phyloP scores from a whole-genome alignment of 2,888 invertebrate species.

The Cremastobaeus sp. region DNA sequence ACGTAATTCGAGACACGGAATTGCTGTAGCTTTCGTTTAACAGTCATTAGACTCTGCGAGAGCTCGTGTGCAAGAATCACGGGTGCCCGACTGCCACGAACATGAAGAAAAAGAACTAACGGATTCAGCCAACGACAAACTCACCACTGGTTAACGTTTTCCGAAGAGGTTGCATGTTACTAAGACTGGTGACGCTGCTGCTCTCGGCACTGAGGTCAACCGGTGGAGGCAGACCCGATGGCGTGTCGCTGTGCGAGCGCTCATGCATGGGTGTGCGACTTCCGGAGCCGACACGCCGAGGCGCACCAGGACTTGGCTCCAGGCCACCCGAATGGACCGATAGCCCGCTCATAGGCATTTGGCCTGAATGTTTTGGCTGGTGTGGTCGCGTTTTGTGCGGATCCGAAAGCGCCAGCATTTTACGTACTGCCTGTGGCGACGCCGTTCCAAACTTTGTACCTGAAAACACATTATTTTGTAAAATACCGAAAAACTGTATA shows the following conservation, averaged over 20 bases:
- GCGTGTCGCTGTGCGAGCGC: conserved; percentile 93
- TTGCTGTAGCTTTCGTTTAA: no score
- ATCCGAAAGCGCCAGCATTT: conserved; percentile 94
- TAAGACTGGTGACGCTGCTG: conserved; percentile 95
- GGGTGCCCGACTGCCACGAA: conserved; percentile 26
- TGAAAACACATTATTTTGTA: conserved; percentile 39
- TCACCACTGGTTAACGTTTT: conserved; percentile 88
- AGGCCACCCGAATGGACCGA: conserved; percentile 78
- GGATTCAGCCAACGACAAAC: conserved; percentile 63
- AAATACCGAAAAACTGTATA: no score
- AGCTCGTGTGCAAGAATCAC: conserved; percentile 7
- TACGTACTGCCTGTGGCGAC: conserved; percentile 97
- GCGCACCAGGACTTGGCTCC: conserved; percentile 81
- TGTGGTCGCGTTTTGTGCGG: conserved; percentile 92
- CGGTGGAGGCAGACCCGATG: conserved; percentile 86
- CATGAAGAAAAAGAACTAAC: conserved; percentile 27
- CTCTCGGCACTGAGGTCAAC: conserved; percentile 96
- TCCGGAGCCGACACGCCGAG: conserved; percentile 80
- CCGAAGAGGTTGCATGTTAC: conserved; percentile 89
- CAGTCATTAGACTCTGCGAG: background rate
- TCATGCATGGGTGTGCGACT: conserved; percentile 85
- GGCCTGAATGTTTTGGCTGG: conserved; percentile 86
- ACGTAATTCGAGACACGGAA: conserved; percentile 63
- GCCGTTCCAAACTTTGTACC: conserved; percentile 85
- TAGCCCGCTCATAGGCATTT: conserved; percentile 83